Conservation (phyloP, 2,888 invertebrate species). For the Torymus auratus region DNA sequence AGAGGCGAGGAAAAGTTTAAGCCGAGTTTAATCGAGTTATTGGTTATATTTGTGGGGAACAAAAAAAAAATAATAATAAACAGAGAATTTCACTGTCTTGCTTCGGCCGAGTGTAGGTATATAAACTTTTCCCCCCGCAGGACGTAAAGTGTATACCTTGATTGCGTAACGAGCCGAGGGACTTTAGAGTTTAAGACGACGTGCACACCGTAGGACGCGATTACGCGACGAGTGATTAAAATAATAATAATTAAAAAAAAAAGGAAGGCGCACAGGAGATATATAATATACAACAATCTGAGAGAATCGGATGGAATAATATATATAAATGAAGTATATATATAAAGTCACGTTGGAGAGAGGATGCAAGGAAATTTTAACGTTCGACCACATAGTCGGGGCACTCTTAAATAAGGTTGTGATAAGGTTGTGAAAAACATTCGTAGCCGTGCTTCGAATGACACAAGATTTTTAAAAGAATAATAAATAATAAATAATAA, state of each 20-base stretch:
- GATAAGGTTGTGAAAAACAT: conserved; percentile 76
- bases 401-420: conserved; percentile 76
- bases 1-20: too few relatives aligned
- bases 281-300: conserved; percentile 8
- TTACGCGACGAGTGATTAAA: background rate
- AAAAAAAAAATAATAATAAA: background rate
- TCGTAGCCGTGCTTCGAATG: conserved; percentile 73
- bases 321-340: background rate
- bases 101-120: background rate
- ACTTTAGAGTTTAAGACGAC: conserved; percentile 1
- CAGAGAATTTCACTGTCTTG: conserved; percentile 12
- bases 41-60: too few relatives aligned
- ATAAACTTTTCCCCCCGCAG: conserved; percentile 8
- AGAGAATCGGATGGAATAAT: background rate
- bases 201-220: conserved; percentile 1
- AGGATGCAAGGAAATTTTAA: conserved; percentile 38
- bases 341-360: background rate
- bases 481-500: conserved; percentile 25
- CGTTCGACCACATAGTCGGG: conserved; percentile 66
- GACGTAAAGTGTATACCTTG: conserved; percentile 22
- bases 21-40: too few relatives aligned
- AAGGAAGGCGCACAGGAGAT: background rate
- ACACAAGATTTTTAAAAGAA: conserved; percentile 68
- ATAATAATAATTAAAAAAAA: background rate
- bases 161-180: background rate